A percentile compares a stretch with the other conserved stretches of the same genome.
Evolutionary conservation across 2,888 invertebrate species (phyloP).

Genomic region (Creontiades dilutus): DNA sequence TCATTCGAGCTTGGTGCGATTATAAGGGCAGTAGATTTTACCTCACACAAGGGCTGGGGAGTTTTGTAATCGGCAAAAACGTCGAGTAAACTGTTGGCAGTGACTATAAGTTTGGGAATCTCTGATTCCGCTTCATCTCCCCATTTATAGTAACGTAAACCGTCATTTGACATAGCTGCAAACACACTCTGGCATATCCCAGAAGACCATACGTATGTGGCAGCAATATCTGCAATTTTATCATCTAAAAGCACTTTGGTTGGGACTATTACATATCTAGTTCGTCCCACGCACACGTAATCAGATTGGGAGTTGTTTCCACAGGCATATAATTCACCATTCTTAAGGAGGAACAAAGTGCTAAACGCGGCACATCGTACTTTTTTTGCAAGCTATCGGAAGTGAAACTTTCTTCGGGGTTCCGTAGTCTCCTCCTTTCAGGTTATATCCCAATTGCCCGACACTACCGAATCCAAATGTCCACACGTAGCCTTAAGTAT

Average conservation of each 20-base stretch:
- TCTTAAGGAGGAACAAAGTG: conserved; percentile 16
- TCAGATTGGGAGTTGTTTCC: neutral
- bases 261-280: neutral
- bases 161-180: neutral
- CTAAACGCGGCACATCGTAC: neutral
- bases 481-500: neutral
- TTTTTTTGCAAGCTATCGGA: neutral
- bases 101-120: neutral
- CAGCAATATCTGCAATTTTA: neutral
- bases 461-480: conserved; percentile 24
- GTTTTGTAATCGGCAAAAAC: neutral
- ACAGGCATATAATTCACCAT: conserved; percentile 45
- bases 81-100: neutral
- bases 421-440: neutral
- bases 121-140: neutral
- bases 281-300: conserved; percentile 23
- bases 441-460: conserved; percentile 34
- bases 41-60: conserved; percentile 1
- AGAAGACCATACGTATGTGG: neutral
- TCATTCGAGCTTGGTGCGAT: no score
- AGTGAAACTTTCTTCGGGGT: conserved; percentile 23
- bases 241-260: conserved; percentile 6
- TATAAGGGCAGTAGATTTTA: no score
- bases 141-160: neutral
- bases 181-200: neutral